Percentiles rank a stretch among this genome's conserved stretches.
These are phyloP conservation scores for Neodon shergylaensis DNA, from an alignment of 2,113 vertebrate genomes.

Conservation along the genomic window DNA sequence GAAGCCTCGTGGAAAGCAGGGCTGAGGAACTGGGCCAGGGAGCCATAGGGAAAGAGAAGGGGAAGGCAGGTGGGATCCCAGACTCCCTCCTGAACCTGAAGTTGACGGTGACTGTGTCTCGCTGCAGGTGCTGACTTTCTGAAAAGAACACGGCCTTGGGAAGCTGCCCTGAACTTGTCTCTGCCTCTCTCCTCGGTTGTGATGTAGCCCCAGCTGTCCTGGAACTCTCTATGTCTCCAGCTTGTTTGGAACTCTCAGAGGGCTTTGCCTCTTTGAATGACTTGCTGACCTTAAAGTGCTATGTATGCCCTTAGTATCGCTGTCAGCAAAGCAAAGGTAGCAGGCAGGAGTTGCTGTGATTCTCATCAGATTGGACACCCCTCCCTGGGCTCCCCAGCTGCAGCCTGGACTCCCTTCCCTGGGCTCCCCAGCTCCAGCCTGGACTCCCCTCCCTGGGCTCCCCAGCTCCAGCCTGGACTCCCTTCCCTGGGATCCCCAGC, in stretches of 20 bases:
- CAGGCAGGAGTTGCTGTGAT: no score
- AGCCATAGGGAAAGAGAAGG: background rate
- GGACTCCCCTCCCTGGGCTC: no score
- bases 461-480: no score
- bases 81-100: background rate
- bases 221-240: background rate
- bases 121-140: background rate
- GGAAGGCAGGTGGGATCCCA: background rate
- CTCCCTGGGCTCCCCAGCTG: rapidly evolving
- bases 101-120: background rate
- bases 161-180: background rate
- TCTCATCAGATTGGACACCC: background rate
- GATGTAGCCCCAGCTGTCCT: background rate
- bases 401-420: no score
- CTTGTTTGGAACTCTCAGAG: background rate
- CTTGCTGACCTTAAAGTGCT: background rate
- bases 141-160: background rate
- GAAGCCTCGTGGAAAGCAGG: background rate
- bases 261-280: background rate
- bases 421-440: no score
- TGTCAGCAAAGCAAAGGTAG: background rate
- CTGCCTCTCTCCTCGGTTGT: background rate
- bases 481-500: rapidly evolving
- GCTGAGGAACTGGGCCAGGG: background rate
- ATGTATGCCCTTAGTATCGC: background rate